phyloP scores from a whole-genome alignment of 1,140 invertebrate genomes.

The Scaptomyza graminum region DNA sequence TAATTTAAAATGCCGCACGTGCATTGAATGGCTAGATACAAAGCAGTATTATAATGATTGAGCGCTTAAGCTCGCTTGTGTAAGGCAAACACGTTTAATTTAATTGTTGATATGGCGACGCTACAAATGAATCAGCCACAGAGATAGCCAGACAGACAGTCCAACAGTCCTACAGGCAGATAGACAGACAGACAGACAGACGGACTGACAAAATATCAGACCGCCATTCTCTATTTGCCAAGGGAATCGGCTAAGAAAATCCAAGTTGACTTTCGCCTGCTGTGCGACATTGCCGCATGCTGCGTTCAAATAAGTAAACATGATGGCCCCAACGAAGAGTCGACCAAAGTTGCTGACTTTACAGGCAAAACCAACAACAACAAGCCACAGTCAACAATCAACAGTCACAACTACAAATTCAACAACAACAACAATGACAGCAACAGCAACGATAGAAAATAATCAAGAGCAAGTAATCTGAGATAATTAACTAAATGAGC shows the following conservation, averaged over 20 bases:
- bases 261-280: constrained; percentile 73
- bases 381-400: constrained; percentile 23
- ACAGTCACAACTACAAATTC: constrained; percentile 24
- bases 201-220: constrained; percentile 18
- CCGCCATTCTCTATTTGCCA: constrained; percentile 45
- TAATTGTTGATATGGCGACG: constrained; percentile 80
- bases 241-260: constrained; percentile 69
- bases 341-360: constrained; percentile 73
- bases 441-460: constrained; percentile 60
- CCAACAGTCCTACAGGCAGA: constrained; percentile 1
- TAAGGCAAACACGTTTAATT: constrained; percentile 79
- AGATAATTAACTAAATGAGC: constrained; percentile 81
- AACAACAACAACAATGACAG: constrained; percentile 4
- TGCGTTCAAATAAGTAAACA: constrained; percentile 80
- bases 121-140: constrained; percentile 69
- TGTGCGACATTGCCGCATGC: constrained; percentile 71
- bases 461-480: constrained; percentile 79
- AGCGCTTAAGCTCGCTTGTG: constrained; percentile 72
- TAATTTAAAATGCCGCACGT: constrained; percentile 79
- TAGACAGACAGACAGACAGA: constrained; percentile 23
- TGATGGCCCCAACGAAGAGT: constrained; percentile 54
- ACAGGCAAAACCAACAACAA: constrained; percentile 46
- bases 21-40: constrained; percentile 54
- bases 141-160: neutral
- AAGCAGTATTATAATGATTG: constrained; percentile 59